Conservation (phyloP, 2,113 vertebrate species). For the Pycnonotus jocosus region DNA sequence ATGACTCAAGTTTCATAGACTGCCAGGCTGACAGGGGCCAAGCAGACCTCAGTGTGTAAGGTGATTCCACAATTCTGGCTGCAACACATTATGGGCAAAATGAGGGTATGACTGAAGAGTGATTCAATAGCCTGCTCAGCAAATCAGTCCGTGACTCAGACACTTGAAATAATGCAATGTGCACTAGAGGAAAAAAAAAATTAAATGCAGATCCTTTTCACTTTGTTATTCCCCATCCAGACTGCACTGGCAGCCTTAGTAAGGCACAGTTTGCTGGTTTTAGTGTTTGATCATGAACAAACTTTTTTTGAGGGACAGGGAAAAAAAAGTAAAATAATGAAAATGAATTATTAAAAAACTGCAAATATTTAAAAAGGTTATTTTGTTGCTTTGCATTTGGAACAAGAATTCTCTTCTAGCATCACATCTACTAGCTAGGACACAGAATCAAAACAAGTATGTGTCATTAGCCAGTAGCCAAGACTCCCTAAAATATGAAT, state of each 20-base stretch:
- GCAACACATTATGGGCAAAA: neutral
- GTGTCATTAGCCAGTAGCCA: neutral
- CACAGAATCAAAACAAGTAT: neutral
- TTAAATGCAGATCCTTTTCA: neutral
- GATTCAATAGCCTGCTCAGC: neutral
- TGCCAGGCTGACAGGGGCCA: neutral
- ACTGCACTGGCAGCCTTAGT: neutral
- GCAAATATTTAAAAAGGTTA: neutral
- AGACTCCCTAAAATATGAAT: neutral
- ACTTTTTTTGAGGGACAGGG: neutral
- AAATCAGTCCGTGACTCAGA: neutral
- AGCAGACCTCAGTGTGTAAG: neutral
- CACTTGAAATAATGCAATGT: neutral
- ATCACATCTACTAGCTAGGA: neutral
- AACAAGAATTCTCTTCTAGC: neutral
- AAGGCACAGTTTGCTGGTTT: neutral
- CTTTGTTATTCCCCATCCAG: neutral
- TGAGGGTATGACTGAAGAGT: neutral
- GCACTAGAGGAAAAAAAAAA: neutral
- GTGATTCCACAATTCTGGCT: neutral
- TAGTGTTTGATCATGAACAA: neutral
- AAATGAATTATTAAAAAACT: neutral
- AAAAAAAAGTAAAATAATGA: neutral
- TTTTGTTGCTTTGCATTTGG: neutral
- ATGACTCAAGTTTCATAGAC: neutral